Percentiles rank a stretch among this genome's conserved stretches.
Conservation (phyloP, 2,888 invertebrate genomes). For the Hoplodrina blanda region DNA sequence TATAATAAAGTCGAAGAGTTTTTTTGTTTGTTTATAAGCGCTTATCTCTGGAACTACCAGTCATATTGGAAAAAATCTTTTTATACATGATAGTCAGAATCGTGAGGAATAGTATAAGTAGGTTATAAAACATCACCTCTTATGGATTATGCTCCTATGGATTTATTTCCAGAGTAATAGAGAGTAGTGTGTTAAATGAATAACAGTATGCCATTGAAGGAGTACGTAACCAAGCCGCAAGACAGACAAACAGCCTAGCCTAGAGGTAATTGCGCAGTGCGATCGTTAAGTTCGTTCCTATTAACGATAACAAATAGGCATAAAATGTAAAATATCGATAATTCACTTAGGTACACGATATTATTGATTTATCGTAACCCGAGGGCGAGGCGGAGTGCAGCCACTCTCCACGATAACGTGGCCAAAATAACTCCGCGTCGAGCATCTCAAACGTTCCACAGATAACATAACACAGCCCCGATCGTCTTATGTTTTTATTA, state of each 20-base stretch:
- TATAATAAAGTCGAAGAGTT: too few relatives aligned
- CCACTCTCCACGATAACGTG: constrained; percentile 83
- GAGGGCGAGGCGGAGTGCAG: constrained; percentile 77
- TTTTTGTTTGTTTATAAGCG: too few relatives aligned
- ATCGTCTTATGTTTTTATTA: constrained; percentile 74
- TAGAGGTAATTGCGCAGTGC: constrained; percentile 60
- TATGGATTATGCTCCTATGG: background rate
- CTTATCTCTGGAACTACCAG: too few relatives aligned
- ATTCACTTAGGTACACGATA: constrained; percentile 80
- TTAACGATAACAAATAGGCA: constrained; percentile 69
- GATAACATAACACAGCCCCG: constrained; percentile 76
- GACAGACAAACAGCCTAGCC: constrained; percentile 60
- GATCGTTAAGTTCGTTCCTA: constrained; percentile 66
- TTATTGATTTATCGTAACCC: constrained; percentile 85
- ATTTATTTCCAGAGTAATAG: constrained; percentile 23
- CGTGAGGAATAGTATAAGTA: too few relatives aligned
- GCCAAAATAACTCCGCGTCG: constrained; percentile 86
- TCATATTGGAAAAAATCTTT: too few relatives aligned
- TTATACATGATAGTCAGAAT: too few relatives aligned
- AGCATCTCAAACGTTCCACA: constrained; percentile 79
- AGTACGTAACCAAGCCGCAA: constrained; percentile 31
- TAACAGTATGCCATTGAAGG: constrained; percentile 45
- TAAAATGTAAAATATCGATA: constrained; percentile 78
- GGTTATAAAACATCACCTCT: too few relatives aligned
- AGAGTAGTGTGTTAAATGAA: constrained; percentile 47